Evolutionary conservation across 2,888 invertebrate species (phyloP).

Genomic region (Drosophila formosana): DNA sequence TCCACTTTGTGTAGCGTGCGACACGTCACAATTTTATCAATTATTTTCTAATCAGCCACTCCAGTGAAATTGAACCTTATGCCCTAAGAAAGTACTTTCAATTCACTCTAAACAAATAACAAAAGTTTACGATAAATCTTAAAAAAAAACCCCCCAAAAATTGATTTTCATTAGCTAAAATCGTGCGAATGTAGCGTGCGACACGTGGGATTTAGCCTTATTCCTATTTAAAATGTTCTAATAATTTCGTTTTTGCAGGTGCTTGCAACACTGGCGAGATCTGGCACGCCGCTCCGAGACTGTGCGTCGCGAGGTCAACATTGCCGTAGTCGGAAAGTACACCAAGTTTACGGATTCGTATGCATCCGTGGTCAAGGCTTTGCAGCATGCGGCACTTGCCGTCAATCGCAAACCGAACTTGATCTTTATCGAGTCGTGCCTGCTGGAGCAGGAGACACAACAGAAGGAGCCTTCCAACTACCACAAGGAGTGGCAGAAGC

Average conservation of each 20-base stretch:
- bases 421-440: conserved; percentile 96
- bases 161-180: no score
- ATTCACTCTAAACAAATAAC: no score
- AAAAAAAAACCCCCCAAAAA: no score
- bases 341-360: conserved; percentile 98
- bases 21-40: no score
- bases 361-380: conserved; percentile 97
- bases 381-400: conserved; percentile 96
- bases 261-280: conserved; percentile 95
- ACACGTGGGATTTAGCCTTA: no score
- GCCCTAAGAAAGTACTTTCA: no score
- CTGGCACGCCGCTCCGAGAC: conserved; percentile 94
- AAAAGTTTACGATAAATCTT: no score
- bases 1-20: no score
- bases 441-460: conserved; percentile 91
- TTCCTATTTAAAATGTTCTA: not conserved
- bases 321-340: conserved; percentile 98
- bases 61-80: no score
- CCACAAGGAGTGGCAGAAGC: conserved; percentile 96
- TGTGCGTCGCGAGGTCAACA: conserved; percentile 93
- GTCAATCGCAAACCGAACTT: conserved; percentile 93
- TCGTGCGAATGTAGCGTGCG: no score
- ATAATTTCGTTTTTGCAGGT: conserved; percentile 85
- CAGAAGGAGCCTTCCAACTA: conserved; percentile 92
- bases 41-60: no score